Base-by-base conservation (phyloP, 2,113 vertebrate genomes). In the Synodontis membranacea region DNA sequence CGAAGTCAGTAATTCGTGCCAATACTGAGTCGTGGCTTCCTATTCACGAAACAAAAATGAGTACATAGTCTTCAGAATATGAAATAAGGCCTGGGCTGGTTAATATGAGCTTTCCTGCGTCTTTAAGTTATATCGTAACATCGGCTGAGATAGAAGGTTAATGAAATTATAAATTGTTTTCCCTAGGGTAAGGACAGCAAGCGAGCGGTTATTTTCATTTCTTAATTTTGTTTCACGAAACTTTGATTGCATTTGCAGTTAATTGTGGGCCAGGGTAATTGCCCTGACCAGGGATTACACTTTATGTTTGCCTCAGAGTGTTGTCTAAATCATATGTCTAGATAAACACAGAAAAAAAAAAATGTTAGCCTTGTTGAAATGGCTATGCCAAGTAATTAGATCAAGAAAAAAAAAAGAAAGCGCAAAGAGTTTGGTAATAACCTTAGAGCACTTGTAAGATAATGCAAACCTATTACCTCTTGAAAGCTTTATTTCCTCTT, bases 401-500 rank as follows among this genome's bases (percentile, higher is more conserved):
- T 83, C 74, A 39, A 48, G n/a, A 56, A 7, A 58, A 42, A 46
- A 58, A 58, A 3, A 37, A 60, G 34, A 46, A 54, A 86, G 79
- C 19, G 17, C n/a, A 46, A 19, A 81, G n/a, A 58, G n/a, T 60
- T 48, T 46, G 42, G 11, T 56, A 76, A n/a, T 74, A 62, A 83
- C 80, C 62, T 56, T 4, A 56, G 64, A 42, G 39, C 84, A 78
- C 84, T 50, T 56, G 75, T 66, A 81, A 80, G 64, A 82, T 79
- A 56, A 86, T 82, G 60, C 56, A 75, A 82, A 82, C 62, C 58
- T 62, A 83, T 78, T 88, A 86, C 70, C 56, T 82, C 58, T 86
- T 76, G 62, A 86, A 86, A 86, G 79, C 84, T 84, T 74, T 46
- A 86, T 80, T 88, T 84, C 78, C 86, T 54, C 37, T 84, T 84